Evolutionary conservation across 2,888 invertebrate genomes (phyloP).

Genomic region (Neoascia interrupta): DNA sequence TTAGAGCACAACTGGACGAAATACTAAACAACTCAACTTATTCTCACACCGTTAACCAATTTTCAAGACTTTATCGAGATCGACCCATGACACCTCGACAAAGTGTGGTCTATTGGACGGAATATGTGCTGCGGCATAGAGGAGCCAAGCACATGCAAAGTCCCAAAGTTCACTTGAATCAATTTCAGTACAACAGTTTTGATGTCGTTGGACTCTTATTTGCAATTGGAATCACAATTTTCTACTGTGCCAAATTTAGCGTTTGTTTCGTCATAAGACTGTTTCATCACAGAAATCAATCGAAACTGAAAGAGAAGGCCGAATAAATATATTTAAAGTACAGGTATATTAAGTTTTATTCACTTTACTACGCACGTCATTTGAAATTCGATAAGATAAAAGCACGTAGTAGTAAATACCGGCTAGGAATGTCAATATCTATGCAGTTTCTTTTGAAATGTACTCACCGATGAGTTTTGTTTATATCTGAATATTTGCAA

Average conservation of each 20-base stretch:
- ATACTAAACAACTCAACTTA: conserved; percentile 72
- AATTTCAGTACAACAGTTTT: conserved; percentile 73
- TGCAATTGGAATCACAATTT: neutral
- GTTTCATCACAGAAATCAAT: neutral
- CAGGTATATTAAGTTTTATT: too few species aligned
- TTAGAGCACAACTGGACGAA: conserved; percentile 47
- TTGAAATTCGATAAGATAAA: too few species aligned
- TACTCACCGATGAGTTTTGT: too few species aligned
- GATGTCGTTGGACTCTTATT: conserved; percentile 40
- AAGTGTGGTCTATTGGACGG: conserved; percentile 82
- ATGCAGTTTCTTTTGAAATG: too few species aligned
- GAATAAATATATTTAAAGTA: too few species aligned
- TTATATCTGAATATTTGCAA: too few species aligned
- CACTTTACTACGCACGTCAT: too few species aligned
- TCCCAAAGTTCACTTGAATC: conserved; percentile 79
- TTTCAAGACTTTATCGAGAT: conserved; percentile 81
- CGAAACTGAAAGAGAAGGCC: neutral
- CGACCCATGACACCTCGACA: conserved; percentile 81
- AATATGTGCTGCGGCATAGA: conserved; percentile 81
- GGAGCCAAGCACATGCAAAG: conserved; percentile 81
- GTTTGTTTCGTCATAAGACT: neutral
- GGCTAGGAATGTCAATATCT: too few species aligned
- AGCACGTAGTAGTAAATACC: too few species aligned
- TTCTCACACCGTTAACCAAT: conserved; percentile 74
- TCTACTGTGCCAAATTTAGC: neutral